Evolutionary conservation across 1,140 invertebrate genomes (phyloP).

Genomic region (Drosophila nannoptera): DNA sequence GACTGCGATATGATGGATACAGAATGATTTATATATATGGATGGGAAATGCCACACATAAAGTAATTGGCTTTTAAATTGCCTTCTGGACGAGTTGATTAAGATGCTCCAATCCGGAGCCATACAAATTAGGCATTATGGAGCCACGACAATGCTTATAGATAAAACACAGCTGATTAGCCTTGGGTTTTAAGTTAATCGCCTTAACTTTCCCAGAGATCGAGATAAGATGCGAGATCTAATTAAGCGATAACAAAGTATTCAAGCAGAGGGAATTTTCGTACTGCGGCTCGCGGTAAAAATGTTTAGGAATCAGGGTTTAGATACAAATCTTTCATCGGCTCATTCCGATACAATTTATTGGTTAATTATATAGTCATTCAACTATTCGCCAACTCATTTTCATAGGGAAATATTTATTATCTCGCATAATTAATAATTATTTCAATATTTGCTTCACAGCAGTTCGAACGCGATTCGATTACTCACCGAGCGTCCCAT

Average conservation of each 20-base stretch:
- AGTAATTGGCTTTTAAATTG: not conserved
- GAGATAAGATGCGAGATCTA: no score
- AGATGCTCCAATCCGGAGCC: no score
- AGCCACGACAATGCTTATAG: no score
- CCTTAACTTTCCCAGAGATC: no score
- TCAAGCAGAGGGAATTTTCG: no score
- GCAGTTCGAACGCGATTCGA: slow-evolving; percentile 6
- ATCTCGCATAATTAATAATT: slow-evolving; percentile 6
- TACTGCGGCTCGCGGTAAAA: no score
- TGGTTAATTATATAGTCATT: not conserved
- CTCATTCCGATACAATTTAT: no score
- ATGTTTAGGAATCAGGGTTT: no score
- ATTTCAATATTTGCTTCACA: slow-evolving; percentile 12
- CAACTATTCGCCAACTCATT: not conserved
- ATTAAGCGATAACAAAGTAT: no score
- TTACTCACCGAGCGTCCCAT: slow-evolving; percentile 24
- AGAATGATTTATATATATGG: not conserved
- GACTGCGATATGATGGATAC: not conserved
- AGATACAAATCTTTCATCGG: no score
- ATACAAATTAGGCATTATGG: not conserved
- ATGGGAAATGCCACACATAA: not conserved
- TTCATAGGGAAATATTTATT: slow-evolving; percentile 11
- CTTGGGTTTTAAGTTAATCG: no score
- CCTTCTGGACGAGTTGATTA: not conserved
- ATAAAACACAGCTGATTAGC: no score